Evolutionary conservation across 2,113 vertebrate species (phyloP).

Genomic region (Sinocyclocheilus maitianheensis): DNA sequence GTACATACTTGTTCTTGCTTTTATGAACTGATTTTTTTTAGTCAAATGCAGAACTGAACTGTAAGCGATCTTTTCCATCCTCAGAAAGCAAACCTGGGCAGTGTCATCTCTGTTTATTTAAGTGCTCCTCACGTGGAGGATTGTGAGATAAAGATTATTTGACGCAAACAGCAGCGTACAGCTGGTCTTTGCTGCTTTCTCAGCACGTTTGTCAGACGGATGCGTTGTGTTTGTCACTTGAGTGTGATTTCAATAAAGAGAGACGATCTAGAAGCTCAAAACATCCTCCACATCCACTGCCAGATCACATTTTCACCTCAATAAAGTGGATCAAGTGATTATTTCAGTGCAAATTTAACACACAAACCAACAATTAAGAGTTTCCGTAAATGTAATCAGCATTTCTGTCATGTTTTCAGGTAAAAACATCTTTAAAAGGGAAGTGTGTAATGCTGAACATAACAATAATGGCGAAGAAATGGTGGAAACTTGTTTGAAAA

Average conservation of each 20-base stretch:
- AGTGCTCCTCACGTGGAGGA: constrained; percentile 24
- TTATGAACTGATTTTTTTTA: constrained; percentile 17
- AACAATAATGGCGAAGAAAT: neutral
- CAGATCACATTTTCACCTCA: neutral
- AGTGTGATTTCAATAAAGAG: constrained; percentile 41
- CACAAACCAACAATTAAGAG: neutral
- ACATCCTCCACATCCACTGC: neutral
- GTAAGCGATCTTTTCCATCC: constrained; percentile 28
- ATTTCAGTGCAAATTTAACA: neutral
- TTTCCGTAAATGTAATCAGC: neutral
- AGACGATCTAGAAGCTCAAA: constrained; percentile 10
- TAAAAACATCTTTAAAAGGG: neutral
- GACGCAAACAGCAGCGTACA: constrained; percentile 16
- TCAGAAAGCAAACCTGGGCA: constrained; percentile 20
- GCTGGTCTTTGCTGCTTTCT: neutral
- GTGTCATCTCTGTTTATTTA: constrained; percentile 25
- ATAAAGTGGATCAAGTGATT: neutral
- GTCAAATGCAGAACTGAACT: constrained; percentile 28
- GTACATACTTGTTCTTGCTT: constrained; percentile 38
- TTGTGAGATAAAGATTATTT: constrained; percentile 44
- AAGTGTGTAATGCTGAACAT: no score
- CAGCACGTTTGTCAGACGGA: neutral
- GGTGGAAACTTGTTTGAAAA: neutral
- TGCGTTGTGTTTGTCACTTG: constrained; percentile 23
- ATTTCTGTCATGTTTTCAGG: neutral